A percentile compares a stretch with the other conserved stretches of the same genome.
Evolutionary conservation across 2,888 invertebrate genomes (phyloP).

Genomic region (Cephalotes varians): DNA sequence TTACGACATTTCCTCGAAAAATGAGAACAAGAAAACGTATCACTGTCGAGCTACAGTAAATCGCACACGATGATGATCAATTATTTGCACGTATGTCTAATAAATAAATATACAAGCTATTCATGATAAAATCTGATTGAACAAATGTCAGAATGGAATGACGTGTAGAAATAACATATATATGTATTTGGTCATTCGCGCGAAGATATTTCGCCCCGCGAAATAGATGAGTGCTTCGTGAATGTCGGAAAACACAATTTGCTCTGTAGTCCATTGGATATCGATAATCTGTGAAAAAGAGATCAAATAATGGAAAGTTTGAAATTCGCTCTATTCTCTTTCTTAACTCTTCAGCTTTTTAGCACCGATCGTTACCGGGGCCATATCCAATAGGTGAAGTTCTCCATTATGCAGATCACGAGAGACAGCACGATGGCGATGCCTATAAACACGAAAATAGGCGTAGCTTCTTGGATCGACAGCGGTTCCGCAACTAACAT

Average conservation of each 20-base stretch:
- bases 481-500: conserved; percentile 76
- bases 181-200: conserved; percentile 17
- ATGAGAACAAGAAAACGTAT: neutral
- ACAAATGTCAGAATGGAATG: neutral
- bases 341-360: neutral
- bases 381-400: conserved; percentile 52
- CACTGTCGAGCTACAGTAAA: conserved; percentile 13
- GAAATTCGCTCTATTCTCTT: neutral
- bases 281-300: conserved; percentile 42
- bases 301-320: neutral
- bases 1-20: neutral
- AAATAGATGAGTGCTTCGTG: neutral
- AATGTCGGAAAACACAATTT: neutral
- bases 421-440: conserved; percentile 71
- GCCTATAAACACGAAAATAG: conserved; percentile 74
- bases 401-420: conserved; percentile 70
- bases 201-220: neutral
- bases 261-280: neutral
- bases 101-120: neutral
- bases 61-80: neutral
- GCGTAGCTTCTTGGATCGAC: conserved; percentile 78
- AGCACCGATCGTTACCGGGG: conserved; percentile 31
- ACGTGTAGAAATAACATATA: neutral
- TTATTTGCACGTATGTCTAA: conserved; percentile 17
- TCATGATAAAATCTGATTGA: neutral